Percentiles rank a stretch among this genome's conserved stretches.
Evolutionary conservation across 2,797 vertebrate genomes (phyloP).

Genomic region (Kryptolebias ocellatus): DNA sequence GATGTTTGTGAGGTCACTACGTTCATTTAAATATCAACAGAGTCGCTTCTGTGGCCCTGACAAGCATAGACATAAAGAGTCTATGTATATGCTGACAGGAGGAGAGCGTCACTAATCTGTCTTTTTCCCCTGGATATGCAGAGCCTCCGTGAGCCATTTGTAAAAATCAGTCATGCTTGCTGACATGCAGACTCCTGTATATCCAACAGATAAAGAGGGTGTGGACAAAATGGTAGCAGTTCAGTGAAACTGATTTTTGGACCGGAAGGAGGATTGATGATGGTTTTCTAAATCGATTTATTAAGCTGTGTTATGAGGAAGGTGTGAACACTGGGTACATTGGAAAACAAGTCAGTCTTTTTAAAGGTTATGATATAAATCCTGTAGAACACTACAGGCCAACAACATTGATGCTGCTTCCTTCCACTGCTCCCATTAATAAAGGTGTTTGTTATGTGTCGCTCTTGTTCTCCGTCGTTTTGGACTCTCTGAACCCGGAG

Average conservation of each 20-base stretch:
- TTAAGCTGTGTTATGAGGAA: too few relatives aligned
- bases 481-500: constrained; percentile 69
- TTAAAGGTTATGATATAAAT: not conserved
- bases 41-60: too few relatives aligned
- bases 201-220: not conserved
- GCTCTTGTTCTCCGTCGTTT: constrained; percentile 31
- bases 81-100: too few relatives aligned
- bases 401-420: constrained; percentile 3
- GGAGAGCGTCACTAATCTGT: not conserved
- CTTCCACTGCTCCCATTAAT: not conserved
- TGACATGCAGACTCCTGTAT: constrained; percentile 11
- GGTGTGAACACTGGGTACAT: not conserved
- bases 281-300: too few relatives aligned
- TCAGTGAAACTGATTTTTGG: not conserved
- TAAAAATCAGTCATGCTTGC: not conserved
- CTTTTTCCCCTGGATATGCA: too few relatives aligned
- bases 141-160: not conserved
- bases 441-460: not conserved
- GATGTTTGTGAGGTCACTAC: too few relatives aligned
- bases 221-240: not conserved
- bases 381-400: not conserved
- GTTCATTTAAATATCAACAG: too few relatives aligned
- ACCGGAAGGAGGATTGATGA: not conserved
- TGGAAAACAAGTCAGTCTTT: not conserved
- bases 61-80: too few relatives aligned